Evolutionary conservation across 23 tunicate genomes (phyloP).

Genomic region (Ciona savignyi): DNA sequence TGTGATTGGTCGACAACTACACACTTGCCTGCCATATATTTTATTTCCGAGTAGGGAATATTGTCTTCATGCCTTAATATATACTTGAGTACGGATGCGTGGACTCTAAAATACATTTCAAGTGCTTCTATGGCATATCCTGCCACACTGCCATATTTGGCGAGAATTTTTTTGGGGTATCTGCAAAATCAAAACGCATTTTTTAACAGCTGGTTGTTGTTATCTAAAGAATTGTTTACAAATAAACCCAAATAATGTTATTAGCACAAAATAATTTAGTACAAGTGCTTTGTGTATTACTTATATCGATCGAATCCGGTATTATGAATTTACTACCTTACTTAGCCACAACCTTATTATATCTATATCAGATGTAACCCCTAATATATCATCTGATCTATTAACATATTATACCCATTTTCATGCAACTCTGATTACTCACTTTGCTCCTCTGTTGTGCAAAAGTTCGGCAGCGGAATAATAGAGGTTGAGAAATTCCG

Average conservation of each 20-base stretch:
- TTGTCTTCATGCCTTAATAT: background rate
- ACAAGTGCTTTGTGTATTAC: too few species aligned
- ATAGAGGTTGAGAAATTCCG: conserved; percentile 27
- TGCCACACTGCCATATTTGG: conserved; percentile 46
- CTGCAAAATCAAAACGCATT: conserved; percentile 16
- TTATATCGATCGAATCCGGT: too few species aligned
- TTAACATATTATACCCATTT: background rate
- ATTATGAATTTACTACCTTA: too few species aligned
- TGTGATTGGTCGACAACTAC: too few species aligned
- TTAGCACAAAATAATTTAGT: too few species aligned
- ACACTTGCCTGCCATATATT: background rate
- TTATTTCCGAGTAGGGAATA: background rate
- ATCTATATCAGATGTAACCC: too few species aligned
- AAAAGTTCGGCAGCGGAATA: conserved; percentile 54
- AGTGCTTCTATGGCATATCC: conserved; percentile 74
- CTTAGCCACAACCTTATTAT: too few species aligned
- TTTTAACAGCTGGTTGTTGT: too few species aligned
- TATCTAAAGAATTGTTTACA: too few species aligned
- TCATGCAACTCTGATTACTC: background rate
- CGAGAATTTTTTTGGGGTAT: conserved; percentile 92
- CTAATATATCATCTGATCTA: too few species aligned
- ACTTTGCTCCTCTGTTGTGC: conserved; percentile 68
- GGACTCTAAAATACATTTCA: conserved; percentile 82
- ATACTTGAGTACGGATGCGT: conserved; percentile 59
- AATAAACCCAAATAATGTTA: too few species aligned